Base-by-base conservation (phyloP, 2,888 invertebrate species). In the Erpobdella octoculata region DNA sequence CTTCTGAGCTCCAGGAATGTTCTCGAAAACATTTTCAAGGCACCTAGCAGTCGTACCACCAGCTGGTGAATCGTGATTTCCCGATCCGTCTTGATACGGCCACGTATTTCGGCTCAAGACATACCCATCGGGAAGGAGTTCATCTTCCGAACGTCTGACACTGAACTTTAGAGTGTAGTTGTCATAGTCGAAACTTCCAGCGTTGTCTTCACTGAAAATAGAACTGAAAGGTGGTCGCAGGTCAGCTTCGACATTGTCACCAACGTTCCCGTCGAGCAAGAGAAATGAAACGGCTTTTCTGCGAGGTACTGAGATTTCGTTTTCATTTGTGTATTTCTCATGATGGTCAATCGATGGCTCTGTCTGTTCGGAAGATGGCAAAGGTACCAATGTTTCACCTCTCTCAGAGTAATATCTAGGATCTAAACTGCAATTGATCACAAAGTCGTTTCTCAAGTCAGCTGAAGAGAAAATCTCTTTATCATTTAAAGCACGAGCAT, bases 1-100 rank as follows among this genome's bases (percentile, higher is more conserved):
- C 8, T 28, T 28, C 4, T 53, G 21, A 12, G 53, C 53, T 6
- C 53, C 53, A 6, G 53, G 53, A 53, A 53, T 53, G 21, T 53
- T 21, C 53, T 53, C 53, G 8, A 53, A 53, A 53, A 53, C 53
- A 53, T 53, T 53, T n/a, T n/a, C n/a, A n/a, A n/a, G n/a, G n/a
- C n/a, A n/a, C n/a, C n/a, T n/a, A n/a, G n/a, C n/a, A n/a, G n/a
- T n/a, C n/a, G n/a, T n/a, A n/a, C n/a, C n/a, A n/a, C n/a, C n/a
- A 28, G 21, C 18, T 53, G 53, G 1, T 53, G 8, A 21, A 53
- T 21, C 21, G 28, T 53, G 18, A n/a, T n/a, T n/a, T n/a, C 53
- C 28, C 6, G 53, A 1, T 5, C 9, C 21, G 4, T n/a, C 53
- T 12, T 53, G 21, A 12, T 9, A 25, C 6, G 4, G 21, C 53